Evolutionary conservation across 2,888 invertebrate genomes (phyloP), one percentile per base, ranked within the genome.

Genomic region (Barypeithes pellucidus): DNA sequence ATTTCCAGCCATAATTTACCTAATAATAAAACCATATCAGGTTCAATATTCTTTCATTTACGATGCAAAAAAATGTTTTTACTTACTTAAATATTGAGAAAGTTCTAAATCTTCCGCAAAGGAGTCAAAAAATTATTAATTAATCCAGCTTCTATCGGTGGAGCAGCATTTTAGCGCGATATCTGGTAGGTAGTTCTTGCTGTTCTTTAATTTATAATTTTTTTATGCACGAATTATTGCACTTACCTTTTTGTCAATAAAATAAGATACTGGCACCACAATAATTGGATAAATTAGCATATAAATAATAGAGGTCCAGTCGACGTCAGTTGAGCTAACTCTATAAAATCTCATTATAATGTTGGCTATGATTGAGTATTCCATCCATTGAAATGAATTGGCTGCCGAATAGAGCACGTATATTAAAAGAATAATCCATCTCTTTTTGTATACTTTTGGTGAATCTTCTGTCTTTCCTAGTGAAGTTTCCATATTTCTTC

Each of bases 301-400:
- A 88, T 93, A 98, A 82, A 98, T 91, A 94, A 99, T 95, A 59
- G 97, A 97, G 18, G 98, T 95, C 97, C 97, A 97, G 86, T 98
- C 94, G 63, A 99, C 94, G 78, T 90, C 89, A 79, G 90, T 89
- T 78, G 90, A 90, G 78, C 88, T 87, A 22, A 95, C 91, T 29
- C 88, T 88, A 83, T 95, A 95, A 86, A 94, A 94, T 81, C 90
- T 91, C 81, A 87, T 89, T 45, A 97, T 89, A 69, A 95, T 91
- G 84, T 96, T 94, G 78, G 93, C 91, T 76, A 98, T 96, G 83
- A 97, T 97, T 82, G 95, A 93, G 88, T 96, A 96, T 87, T 98
- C 95, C 81, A 97, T 94, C 98, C 98, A 98, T 86, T 98, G 98
- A 89, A 96, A 92, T 57, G 96, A 92, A 85, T 96, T 98, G 69